Evolutionary conservation across 2,113 vertebrate genomes (phyloP).

Genomic region (Limnothrissa miodon): DNA sequence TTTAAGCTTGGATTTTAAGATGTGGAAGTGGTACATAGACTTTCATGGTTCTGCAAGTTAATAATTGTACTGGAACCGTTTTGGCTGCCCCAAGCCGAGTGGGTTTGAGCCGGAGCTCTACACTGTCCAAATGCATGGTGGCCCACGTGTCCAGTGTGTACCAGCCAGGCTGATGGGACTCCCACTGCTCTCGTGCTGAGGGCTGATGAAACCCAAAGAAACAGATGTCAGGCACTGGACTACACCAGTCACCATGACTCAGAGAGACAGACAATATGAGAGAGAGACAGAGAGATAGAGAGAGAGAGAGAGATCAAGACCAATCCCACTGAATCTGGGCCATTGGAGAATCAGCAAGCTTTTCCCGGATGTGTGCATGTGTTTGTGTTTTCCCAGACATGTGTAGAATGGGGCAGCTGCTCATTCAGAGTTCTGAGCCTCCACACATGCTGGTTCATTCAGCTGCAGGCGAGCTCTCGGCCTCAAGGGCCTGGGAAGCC

Average conservation of each 20-base stretch:
- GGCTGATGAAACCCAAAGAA: not conserved
- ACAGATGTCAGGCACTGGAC: constrained; percentile 9
- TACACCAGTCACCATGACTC: not conserved
- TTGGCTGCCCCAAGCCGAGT: not conserved
- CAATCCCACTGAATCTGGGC: constrained; percentile 12
- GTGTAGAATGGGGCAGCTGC: constrained; percentile 34
- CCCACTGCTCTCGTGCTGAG: not conserved
- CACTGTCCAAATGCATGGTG: not conserved
- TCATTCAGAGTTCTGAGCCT: constrained; percentile 31
- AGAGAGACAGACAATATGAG: not conserved
- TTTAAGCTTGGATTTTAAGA: too few species aligned
- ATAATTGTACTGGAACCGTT: not conserved
- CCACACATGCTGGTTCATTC: constrained; percentile 30
- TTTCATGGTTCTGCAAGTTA: not conserved
- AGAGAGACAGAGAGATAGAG: not conserved
- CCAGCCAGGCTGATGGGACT: not conserved
- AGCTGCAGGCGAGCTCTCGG: constrained; percentile 18
- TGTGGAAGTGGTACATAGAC: too few species aligned
- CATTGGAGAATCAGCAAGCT: not conserved
- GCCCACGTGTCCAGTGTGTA: not conserved
- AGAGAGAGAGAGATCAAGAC: not conserved
- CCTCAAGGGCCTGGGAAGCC: not conserved
- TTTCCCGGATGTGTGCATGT: not conserved
- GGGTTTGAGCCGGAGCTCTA: not conserved
- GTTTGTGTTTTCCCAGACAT: constrained; percentile 7